These are phyloP conservation scores for Schizopygopsis pylzovi DNA, from an alignment of 2,797 vertebrate genomes.

Conservation along the genomic window DNA sequence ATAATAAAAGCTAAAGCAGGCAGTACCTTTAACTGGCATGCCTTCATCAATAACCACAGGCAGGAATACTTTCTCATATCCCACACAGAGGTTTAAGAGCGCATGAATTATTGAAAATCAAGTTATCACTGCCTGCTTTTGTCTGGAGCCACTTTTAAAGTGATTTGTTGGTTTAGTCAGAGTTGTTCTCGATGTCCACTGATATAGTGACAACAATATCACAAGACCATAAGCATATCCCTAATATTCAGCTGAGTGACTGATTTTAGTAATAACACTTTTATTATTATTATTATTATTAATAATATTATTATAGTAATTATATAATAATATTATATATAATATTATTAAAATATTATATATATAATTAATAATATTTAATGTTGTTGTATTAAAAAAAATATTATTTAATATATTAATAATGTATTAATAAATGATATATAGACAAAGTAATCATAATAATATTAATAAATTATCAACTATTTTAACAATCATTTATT, in stretches of 20 bases:
- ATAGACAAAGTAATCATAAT: too few species aligned
- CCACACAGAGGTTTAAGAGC: constrained; percentile 73
- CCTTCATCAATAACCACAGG: constrained; percentile 79
- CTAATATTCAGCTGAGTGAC: not conserved
- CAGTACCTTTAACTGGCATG: constrained; percentile 65
- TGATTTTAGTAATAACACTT: not conserved
- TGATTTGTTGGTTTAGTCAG: constrained; percentile 47
- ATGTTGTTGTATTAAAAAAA: too few species aligned
- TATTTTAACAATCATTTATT: not conserved
- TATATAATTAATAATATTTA: too few species aligned
- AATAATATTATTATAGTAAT: too few species aligned
- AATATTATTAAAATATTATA: too few species aligned
- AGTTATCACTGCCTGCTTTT: constrained; percentile 74
- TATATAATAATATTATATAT: too few species aligned
- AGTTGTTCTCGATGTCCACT: not conserved
- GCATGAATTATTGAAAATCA: constrained; percentile 75
- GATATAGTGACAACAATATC: constrained; percentile 5
- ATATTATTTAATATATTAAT: too few species aligned
- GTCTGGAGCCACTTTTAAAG: constrained; percentile 64
- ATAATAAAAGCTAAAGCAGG: constrained; percentile 76
- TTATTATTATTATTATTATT: too few species aligned
- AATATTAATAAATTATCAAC: too few species aligned
- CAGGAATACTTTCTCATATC: constrained; percentile 61
- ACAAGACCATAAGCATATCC: constrained; percentile 7
- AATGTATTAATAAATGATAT: too few species aligned